These are phyloP conservation scores for Lathamus discolor DNA, from an alignment of 2,113 vertebrate species.

Conservation along the genomic window DNA sequence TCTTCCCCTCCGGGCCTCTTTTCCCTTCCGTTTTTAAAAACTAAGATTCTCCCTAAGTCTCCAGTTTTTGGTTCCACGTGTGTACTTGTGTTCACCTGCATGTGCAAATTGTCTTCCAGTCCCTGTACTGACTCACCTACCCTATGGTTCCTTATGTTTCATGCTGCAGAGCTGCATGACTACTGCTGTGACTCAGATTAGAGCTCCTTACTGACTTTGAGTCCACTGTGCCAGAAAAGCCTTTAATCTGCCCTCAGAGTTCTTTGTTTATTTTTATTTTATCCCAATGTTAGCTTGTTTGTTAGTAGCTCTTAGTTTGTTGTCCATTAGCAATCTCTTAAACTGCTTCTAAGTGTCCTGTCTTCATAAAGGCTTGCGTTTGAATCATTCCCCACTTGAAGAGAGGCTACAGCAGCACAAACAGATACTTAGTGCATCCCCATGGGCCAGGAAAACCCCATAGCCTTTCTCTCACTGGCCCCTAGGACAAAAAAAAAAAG, in stretches of 20 bases:
- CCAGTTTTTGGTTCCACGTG: background rate
- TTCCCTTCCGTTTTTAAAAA: background rate
- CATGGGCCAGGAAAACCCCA: background rate
- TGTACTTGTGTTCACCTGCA: background rate
- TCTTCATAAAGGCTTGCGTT: background rate
- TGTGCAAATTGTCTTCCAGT: background rate
- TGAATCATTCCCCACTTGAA: background rate
- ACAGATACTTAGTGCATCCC: background rate
- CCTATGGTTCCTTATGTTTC: background rate
- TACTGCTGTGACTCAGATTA: background rate
- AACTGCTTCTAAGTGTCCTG: background rate
- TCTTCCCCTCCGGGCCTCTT: background rate
- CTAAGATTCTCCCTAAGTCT: background rate
- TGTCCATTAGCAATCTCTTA: background rate
- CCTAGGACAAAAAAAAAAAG: rapidly evolving
- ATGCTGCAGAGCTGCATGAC: rapidly evolving
- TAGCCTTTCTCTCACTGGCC: background rate
- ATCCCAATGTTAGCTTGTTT: background rate
- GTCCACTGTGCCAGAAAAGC: background rate
- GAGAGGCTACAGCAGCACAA: background rate
- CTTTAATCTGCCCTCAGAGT: background rate
- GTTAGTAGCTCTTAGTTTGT: background rate
- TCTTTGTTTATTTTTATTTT: background rate
- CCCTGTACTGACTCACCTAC: background rate
- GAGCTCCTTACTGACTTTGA: background rate